Conservation (phyloP, 92 coral and sea anemone species). For the Epizoanthus stellaris region DNA sequence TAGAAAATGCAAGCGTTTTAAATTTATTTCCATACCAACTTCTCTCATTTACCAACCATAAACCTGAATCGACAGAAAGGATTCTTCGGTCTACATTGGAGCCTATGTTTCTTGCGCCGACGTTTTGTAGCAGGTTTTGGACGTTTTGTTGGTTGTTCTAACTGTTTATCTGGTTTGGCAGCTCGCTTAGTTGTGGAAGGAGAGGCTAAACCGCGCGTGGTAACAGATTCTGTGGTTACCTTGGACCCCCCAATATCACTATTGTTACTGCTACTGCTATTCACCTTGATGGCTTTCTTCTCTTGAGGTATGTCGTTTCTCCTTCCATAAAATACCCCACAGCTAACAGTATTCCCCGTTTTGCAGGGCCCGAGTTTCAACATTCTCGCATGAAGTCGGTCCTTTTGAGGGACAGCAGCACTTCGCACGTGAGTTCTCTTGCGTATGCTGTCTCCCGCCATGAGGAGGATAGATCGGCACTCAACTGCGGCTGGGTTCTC, state of each 20-base stretch:
- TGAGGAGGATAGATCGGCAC: not conserved
- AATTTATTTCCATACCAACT: not conserved
- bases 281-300: conserved; percentile 23
- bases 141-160: not conserved
- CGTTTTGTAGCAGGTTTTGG: not conserved
- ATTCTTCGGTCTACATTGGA: not conserved
- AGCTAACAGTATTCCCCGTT: not conserved
- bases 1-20: too few relatives aligned
- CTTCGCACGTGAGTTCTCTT: not conserved
- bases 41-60: conserved; percentile 3
- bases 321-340: conserved; percentile 32
- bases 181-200: not conserved
- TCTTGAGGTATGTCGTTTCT: conserved; percentile 18
- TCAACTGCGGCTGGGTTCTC: too few relatives aligned
- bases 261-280: conserved; percentile 20
- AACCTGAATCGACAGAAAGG: conserved; percentile 14
- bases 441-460: not conserved
- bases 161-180: not conserved
- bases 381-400: not conserved
- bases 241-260: not conserved
- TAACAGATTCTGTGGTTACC: not conserved
- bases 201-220: not conserved
- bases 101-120: not conserved
- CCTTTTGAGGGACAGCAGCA: not conserved
- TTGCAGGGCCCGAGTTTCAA: not conserved